These are phyloP conservation scores for Thryonomys swinderianus DNA, from an alignment of 2,113 vertebrate species.

Conservation along the genomic window DNA sequence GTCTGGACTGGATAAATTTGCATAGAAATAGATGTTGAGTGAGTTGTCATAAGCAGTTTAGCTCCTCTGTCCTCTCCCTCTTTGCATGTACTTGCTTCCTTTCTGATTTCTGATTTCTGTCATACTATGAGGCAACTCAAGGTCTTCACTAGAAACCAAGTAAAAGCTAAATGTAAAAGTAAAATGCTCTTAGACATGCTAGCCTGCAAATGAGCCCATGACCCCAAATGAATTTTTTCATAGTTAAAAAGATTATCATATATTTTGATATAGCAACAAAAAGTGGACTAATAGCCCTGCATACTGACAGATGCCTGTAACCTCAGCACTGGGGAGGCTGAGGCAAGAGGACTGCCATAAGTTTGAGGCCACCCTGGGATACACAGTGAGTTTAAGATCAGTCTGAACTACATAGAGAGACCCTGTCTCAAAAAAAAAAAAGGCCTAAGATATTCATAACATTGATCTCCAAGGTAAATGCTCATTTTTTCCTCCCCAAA, in stretches of 20 bases:
- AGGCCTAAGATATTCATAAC: background rate
- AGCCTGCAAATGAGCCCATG: background rate
- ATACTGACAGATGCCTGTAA: no score
- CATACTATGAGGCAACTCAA: background rate
- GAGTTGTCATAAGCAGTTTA: background rate
- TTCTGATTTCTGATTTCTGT: background rate
- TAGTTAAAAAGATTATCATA: background rate
- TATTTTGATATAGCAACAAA: background rate
- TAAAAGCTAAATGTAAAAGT: no score
- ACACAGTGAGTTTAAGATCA: no score
- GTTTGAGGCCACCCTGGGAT: no score
- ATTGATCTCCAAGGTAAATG: background rate
- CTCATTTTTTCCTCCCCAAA: background rate
- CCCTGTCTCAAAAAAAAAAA: background rate
- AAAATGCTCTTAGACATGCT: background rate
- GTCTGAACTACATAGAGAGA: no score
- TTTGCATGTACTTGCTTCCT: no score
- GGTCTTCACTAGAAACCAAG: background rate
- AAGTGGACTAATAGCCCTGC: background rate
- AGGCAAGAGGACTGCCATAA: no score
- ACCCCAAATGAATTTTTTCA: background rate
- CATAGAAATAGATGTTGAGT: background rate
- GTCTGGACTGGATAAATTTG: no score
- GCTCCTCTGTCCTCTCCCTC: no score
- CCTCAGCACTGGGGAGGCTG: no score